phyloP scores from a whole-genome alignment of 1,140 invertebrate species.

The Eulimnadia texana region DNA sequence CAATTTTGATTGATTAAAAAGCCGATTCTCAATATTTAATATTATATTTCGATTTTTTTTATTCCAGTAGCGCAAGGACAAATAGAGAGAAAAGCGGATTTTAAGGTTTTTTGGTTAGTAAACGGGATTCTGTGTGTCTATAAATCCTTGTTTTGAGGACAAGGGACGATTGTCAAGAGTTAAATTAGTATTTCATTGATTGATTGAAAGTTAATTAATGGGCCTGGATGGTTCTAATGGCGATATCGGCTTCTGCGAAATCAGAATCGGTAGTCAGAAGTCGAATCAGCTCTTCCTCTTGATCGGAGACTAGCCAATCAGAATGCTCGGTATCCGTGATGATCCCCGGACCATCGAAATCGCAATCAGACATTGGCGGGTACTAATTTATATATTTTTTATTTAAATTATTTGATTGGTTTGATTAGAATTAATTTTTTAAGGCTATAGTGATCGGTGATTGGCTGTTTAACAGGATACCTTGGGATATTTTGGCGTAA shows the following conservation, averaged over 20 bases:
- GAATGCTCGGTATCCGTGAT: slow-evolving; percentile 34
- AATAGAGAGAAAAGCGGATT: not conserved
- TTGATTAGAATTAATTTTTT: too few species aligned
- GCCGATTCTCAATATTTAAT: too few species aligned
- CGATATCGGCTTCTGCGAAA: not conserved
- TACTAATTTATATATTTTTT: not conserved
- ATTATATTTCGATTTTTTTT: too few species aligned
- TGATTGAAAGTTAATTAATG: not conserved
- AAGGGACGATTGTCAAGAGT: too few species aligned
- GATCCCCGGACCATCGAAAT: not conserved
- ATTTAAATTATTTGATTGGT: not conserved
- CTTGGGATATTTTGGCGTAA: too few species aligned
- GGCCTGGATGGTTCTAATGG: not conserved
- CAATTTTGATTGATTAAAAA: not conserved
- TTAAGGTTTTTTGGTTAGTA: not conserved
- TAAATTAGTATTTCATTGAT: too few species aligned
- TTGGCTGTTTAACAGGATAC: too few species aligned
- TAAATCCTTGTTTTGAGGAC: not conserved
- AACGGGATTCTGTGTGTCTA: not conserved
- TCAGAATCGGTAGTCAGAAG: slow-evolving; percentile 31
- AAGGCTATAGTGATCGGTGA: too few species aligned
- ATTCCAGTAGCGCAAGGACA: not conserved
- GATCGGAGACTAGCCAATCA: slow-evolving; percentile 60
- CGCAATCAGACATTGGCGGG: not conserved
- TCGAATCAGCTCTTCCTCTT: slow-evolving; percentile 63